Conservation (phyloP, 2,888 invertebrate genomes). For the Meta bourneti region DNA sequence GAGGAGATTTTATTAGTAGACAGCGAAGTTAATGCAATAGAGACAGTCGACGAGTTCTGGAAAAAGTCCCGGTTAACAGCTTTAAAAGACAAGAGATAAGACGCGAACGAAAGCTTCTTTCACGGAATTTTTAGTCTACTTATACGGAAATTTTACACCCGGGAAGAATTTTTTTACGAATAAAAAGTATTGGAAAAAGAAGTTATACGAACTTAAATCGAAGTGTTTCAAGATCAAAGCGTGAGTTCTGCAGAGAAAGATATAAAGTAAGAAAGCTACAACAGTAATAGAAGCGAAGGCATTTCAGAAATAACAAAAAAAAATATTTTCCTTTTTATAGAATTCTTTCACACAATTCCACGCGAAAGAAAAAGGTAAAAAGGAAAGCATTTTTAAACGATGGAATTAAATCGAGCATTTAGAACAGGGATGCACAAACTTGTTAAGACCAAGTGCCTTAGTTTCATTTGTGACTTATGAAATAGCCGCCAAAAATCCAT, state of each 20-base stretch:
- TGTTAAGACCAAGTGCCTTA: too few relatives aligned
- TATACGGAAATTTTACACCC: not conserved
- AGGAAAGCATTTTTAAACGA: not conserved
- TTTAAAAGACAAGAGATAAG: not conserved
- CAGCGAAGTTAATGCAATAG: not conserved
- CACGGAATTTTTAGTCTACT: not conserved
- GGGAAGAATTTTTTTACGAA: not conserved
- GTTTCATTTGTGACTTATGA: too few relatives aligned
- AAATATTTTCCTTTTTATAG: not conserved
- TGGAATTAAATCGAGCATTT: not conserved
- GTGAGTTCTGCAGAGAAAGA: not conserved
- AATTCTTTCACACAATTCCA: not conserved
- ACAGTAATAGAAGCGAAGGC: not conserved
- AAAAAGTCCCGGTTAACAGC: not conserved
- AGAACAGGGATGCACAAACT: too few relatives aligned
- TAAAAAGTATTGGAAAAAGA: not conserved
- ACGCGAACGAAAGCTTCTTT: not conserved
- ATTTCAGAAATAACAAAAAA: not conserved
- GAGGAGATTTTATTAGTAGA: not conserved
- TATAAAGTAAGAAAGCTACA: not conserved
- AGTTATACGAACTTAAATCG: not conserved
- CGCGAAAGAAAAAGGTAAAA: not conserved
- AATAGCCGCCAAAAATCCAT: too few relatives aligned
- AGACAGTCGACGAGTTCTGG: not conserved
- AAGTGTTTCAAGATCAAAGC: constrained; percentile 1